A percentile compares a stretch with the other conserved stretches of the same genome.
Conservation (phyloP, 1,140 invertebrate species). For the Sipha flava region DNA sequence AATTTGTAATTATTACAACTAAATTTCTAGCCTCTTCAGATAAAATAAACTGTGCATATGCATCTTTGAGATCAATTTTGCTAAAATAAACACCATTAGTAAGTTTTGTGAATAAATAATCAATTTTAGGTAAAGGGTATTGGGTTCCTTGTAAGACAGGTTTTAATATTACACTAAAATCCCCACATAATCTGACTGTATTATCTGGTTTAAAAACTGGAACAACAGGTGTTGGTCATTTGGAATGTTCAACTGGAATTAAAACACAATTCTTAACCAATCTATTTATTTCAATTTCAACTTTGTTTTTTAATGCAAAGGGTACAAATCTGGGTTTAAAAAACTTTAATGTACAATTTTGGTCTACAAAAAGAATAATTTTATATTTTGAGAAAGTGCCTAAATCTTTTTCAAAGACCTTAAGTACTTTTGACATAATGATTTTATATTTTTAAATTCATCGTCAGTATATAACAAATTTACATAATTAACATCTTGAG, state of each 20-base stretch:
- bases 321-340: slow-evolving; percentile 35
- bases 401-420: not conserved
- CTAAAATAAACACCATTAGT: slow-evolving; percentile 37
- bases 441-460: not conserved
- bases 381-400: not conserved
- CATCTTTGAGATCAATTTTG: slow-evolving; percentile 42
- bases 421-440: not conserved
- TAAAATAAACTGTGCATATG: slow-evolving; percentile 42
- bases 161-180: not conserved
- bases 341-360: not conserved
- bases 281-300: slow-evolving; percentile 35
- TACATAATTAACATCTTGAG: not conserved
- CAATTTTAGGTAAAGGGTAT: not conserved
- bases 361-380: not conserved
- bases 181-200: not conserved
- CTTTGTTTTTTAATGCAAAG: slow-evolving; percentile 39
- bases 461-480: not conserved
- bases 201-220: not conserved
- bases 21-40: not conserved
- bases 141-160: not conserved
- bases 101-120: not conserved
- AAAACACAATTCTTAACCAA: not conserved
- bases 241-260: not conserved
- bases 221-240: not conserved
- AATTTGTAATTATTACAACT: slow-evolving; percentile 21